phyloP scores from a whole-genome alignment of 2,888 invertebrate genomes.

The Norana najaformis region DNA sequence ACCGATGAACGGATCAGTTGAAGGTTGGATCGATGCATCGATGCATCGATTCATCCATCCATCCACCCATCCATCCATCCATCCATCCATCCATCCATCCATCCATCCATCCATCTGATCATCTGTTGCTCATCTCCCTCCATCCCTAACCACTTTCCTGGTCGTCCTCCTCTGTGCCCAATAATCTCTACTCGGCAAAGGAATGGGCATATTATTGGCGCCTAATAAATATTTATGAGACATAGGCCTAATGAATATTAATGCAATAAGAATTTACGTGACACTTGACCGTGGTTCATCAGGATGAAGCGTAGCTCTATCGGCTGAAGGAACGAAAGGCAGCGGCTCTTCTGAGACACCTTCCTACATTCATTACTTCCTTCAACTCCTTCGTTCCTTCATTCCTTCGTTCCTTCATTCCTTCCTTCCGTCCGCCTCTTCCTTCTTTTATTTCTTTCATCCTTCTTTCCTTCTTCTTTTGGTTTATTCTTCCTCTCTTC shows the following conservation, averaged over 20 bases:
- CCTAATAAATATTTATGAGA: not conserved
- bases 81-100: not conserved
- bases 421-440: too few species aligned
- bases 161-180: slow-evolving; percentile 7
- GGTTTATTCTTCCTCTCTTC: too few species aligned
- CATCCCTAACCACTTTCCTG: slow-evolving; percentile 13
- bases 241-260: slow-evolving; percentile 13
- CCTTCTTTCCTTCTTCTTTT: too few species aligned
- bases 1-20: too few species aligned
- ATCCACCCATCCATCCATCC: not conserved
- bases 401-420: too few species aligned
- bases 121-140: slow-evolving; percentile 1
- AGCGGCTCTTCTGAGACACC: too few species aligned
- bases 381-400: too few species aligned
- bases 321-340: not conserved
- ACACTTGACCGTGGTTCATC: not conserved
- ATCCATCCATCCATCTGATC: not conserved
- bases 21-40: not conserved
- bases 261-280: slow-evolving; percentile 3
- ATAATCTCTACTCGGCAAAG: slow-evolving; percentile 13
- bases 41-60: not conserved
- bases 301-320: not conserved
- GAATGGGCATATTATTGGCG: not conserved
- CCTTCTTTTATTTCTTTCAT: too few species aligned
- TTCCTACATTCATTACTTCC: too few species aligned